These are phyloP conservation scores for Dendrolimus punctatus DNA, from an alignment of 1,140 invertebrate genomes.

Conservation along the genomic window DNA sequence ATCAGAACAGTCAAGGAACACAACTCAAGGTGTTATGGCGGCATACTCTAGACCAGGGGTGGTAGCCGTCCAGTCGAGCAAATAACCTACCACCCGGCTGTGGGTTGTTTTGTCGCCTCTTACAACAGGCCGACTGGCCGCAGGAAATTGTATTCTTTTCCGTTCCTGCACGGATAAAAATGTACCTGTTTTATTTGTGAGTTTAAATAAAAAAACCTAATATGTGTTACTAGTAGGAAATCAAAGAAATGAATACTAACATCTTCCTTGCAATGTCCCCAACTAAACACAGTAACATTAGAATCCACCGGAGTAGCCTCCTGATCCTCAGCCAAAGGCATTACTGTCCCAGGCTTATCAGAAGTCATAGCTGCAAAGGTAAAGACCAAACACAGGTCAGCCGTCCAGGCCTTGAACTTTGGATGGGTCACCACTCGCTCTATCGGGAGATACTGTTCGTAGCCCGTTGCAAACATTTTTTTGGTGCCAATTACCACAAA, in stretches of 20 bases:
- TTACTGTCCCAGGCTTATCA: constrained; percentile 37
- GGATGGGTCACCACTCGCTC: constrained; percentile 38
- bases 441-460: constrained; percentile 46
- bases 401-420: constrained; percentile 27
- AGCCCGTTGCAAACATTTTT: constrained; percentile 36
- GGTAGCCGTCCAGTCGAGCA: no score
- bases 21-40: no score
- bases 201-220: no score
- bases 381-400: constrained; percentile 33
- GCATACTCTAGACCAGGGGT: no score
- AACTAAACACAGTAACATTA: constrained; percentile 40
- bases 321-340: constrained; percentile 29
- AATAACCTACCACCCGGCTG: no score
- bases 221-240: no score
- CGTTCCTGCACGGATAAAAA: no score
- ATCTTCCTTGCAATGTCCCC: constrained; percentile 29
- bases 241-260: constrained; percentile 14
- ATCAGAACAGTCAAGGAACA: no score
- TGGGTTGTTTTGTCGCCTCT: no score
- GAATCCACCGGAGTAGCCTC: constrained; percentile 22
- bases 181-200: no score
- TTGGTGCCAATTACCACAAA: constrained; percentile 47
- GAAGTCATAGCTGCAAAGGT: constrained; percentile 45
- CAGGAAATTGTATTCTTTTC: no score
- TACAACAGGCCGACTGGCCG: no score